Base-by-base conservation (phyloP, 2,113 vertebrate species). In the Pongo pygmaeus region DNA sequence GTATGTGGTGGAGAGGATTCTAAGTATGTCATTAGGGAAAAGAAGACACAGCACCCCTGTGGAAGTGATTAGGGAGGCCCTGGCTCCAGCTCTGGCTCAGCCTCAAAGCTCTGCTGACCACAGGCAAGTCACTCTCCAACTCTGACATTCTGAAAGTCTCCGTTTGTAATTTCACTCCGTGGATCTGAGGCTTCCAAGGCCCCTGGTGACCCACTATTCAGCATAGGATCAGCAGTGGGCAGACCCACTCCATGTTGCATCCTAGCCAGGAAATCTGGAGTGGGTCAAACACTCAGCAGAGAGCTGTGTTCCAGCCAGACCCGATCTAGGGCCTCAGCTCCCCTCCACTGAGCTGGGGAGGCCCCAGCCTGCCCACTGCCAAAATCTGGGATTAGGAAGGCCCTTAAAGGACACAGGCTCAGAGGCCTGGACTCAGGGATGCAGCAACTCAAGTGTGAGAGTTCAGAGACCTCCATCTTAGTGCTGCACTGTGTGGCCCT, bases 211-310 rank as follows among this genome's bases (percentile, higher is more conserved):
- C 40, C 5, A 43, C 0, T 84, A 48, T 97, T 89, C 96, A 43
- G 8, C 84, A 72, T 25, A 87, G 0, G 23, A 78, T 94, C 98
- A 96, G 94, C 75, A 10, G 97, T 86, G 95, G 98, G 96, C 97
- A 93, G 96, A 91, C 94, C 0, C 70, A 95, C 95, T 43, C 80
- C 38, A 64, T 55, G 30, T 95, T 93, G 78, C 74, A 93, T 8
- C 5, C 70, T 2, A 69, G 59, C 67, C 43, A 86, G 40, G 84
- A 40, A 69, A 35, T 48, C 38, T 27, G 38, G 57, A 57, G 84
- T 11, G 20, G 27, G 57, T 75, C 93, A 72, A 52, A 59, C 17
- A 14, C 52, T 74, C 14, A n/a, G 32, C 18, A 75, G 72, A 50
- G 69, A 81, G 4, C 67, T 17, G 38, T 20, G 14, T 8, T 85